A percentile compares a stretch with the other conserved stretches of the same genome.
Evolutionary conservation across 2,113 vertebrate genomes (phyloP).

Genomic region (Myiozetetes cayanensis): DNA sequence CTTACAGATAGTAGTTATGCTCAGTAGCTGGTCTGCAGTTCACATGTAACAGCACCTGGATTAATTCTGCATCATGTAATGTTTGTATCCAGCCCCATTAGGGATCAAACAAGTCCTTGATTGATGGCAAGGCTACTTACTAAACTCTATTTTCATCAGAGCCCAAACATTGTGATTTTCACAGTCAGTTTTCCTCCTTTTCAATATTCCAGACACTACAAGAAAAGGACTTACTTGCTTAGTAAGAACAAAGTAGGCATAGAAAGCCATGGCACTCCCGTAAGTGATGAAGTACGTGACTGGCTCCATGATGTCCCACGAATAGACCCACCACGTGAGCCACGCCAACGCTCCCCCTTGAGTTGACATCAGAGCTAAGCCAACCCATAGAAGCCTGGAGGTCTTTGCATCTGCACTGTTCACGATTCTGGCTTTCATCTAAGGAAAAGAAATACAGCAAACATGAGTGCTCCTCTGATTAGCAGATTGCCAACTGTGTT

Average conservation of each 20-base stretch:
- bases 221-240: constrained; percentile 77
- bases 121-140: neutral
- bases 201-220: neutral
- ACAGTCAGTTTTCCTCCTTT: neutral
- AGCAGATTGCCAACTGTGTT: neutral
- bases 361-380: constrained; percentile 86
- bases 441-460: neutral
- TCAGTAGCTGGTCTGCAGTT: neutral
- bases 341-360: constrained; percentile 91
- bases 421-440: constrained; percentile 82
- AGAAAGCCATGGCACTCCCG: constrained; percentile 86
- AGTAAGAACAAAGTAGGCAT: constrained; percentile 89
- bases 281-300: constrained; percentile 95
- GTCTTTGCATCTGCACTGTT: constrained; percentile 73
- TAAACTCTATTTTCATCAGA: neutral
- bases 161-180: neutral
- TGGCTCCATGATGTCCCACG: constrained; percentile 97
- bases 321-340: constrained; percentile 98
- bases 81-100: neutral
- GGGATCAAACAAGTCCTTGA: neutral
- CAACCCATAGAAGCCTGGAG: constrained; percentile 80
- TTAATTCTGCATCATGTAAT: neutral
- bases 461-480: neutral
- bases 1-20: neutral
- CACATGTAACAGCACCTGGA: neutral